Evolutionary conservation across 2,113 vertebrate genomes (phyloP).

Genomic region (Calidris pugnax): DNA sequence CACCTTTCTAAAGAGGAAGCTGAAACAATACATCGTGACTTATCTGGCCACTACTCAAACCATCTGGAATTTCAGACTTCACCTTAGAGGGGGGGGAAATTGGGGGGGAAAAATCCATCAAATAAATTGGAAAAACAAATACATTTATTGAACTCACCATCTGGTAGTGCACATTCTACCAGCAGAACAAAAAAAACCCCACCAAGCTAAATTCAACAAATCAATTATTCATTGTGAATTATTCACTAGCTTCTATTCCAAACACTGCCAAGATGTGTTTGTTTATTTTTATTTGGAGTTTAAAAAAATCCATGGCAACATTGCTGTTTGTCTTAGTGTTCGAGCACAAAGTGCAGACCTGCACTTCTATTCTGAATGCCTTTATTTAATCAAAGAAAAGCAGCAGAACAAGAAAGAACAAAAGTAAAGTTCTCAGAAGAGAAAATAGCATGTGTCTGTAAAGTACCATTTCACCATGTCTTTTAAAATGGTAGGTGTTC

Average conservation of each 20-base stretch:
- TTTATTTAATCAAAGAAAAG: constrained; percentile 46
- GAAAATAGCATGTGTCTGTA: background rate
- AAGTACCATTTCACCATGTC: background rate
- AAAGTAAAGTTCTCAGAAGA: constrained; percentile 29
- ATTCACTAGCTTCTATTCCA: constrained; percentile 68
- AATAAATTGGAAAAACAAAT: constrained; percentile 69
- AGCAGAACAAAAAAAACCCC: background rate
- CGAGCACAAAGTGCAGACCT: constrained; percentile 42
- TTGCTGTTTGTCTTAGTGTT: constrained; percentile 57
- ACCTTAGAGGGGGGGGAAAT: background rate
- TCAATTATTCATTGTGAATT: constrained; percentile 77
- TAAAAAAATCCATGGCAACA: constrained; percentile 57
- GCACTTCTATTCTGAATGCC: constrained; percentile 18
- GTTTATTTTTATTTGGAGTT: constrained; percentile 71
- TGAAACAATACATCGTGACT: constrained; percentile 44
- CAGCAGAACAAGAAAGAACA: background rate
- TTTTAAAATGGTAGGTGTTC: background rate
- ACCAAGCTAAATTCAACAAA: constrained; percentile 69
- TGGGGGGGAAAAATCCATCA: constrained; percentile 4
- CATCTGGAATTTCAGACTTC: constrained; percentile 64
- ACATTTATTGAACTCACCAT: constrained; percentile 53
- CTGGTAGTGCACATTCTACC: constrained; percentile 55
- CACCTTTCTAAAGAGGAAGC: constrained; percentile 35
- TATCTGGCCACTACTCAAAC: constrained; percentile 58
- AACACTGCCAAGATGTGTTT: constrained; percentile 68